Evolutionary conservation across 2,797 vertebrate genomes (phyloP).

Genomic region (Catostomus latipinnis): DNA sequence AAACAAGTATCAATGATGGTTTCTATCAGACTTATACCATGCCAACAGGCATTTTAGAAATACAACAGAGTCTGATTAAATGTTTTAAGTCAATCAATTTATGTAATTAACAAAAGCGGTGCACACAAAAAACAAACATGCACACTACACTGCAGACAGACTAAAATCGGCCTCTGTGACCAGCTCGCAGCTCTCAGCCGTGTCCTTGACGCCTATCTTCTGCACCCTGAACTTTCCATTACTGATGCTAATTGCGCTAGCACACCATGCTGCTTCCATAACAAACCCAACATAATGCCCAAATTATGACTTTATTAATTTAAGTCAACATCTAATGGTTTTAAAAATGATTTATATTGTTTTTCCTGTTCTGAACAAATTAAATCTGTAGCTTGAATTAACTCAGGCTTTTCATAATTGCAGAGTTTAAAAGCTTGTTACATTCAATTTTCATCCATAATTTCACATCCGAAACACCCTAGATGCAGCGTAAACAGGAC

Average conservation of each 20-base stretch:
- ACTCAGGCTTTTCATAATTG: conserved; percentile 87
- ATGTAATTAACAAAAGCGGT: conserved; percentile 55
- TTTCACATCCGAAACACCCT: conserved; percentile 51
- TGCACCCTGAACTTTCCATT: conserved; percentile 83
- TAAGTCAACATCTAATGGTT: conserved; percentile 99
- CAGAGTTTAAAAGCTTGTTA: conserved; percentile 97
- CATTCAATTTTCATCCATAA: conserved; percentile 93
- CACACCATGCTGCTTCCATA: conserved; percentile 99
- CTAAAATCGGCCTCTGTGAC: conserved; percentile 52
- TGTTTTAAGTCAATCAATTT: conserved; percentile 61
- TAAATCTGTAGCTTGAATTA: conserved; percentile 92
- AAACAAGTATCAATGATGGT: conserved; percentile 25
- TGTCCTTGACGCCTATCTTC: conserved; percentile 56
- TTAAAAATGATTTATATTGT: conserved; percentile 99
- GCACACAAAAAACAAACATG: conserved; percentile 26
- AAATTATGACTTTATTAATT: conserved; percentile 99
- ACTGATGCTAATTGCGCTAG: conserved; percentile 99
- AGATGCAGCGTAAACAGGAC: conserved; percentile 38
- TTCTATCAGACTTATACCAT: conserved; percentile 20
- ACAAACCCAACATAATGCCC: conserved; percentile 99
- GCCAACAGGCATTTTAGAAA: conserved; percentile 9
- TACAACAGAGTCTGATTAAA: conserved; percentile 6
- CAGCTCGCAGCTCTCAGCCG: conserved; percentile 50
- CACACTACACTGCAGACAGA: conserved; percentile 19
- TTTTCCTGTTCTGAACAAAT: conserved; percentile 93